These are phyloP conservation scores for Oryzias javanicus DNA, from an alignment of 2,113 vertebrate genomes.

Conservation along the genomic window DNA sequence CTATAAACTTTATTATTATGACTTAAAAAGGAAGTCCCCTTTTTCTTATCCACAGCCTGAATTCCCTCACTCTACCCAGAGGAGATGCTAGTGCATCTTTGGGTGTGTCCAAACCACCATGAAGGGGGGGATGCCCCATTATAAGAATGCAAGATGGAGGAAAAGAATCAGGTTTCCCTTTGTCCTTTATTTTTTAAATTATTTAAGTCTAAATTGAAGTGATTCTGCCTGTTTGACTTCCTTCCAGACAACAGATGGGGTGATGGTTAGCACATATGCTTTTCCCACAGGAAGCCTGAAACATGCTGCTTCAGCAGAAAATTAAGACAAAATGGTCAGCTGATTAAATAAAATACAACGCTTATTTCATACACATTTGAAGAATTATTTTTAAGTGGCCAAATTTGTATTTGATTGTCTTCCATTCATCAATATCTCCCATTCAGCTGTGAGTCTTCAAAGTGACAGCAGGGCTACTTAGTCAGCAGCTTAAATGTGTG, in stretches of 20 bases:
- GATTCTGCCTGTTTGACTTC: too few relatives aligned
- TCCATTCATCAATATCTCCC: neutral
- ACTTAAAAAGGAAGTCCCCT: neutral
- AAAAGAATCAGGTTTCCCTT: neutral
- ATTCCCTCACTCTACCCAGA: neutral
- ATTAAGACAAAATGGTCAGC: neutral
- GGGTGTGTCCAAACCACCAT: conserved; percentile 55
- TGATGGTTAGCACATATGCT: neutral
- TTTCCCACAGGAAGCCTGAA: neutral
- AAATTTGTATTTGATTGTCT: too few relatives aligned
- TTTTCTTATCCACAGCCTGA: neutral
- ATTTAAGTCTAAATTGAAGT: too few relatives aligned
- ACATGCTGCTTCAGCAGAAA: neutral
- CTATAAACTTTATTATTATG: too few relatives aligned
- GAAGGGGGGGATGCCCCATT: conserved; percentile 23
- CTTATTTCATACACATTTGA: too few relatives aligned
- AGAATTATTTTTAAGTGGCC: too few relatives aligned
- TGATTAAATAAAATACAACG: too few relatives aligned
- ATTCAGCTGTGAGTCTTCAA: neutral
- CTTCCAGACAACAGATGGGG: neutral
- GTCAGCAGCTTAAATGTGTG: conserved; percentile 22
- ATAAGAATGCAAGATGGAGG: conserved; percentile 1
- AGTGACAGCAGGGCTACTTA: conserved; percentile 15
- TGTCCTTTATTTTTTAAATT: too few relatives aligned
- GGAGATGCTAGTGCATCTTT: conserved; percentile 41